A percentile compares a stretch with the other conserved stretches of the same genome.
phyloP scores from a whole-genome alignment of 2,797 vertebrate species.

The Tarsius wallacei region DNA sequence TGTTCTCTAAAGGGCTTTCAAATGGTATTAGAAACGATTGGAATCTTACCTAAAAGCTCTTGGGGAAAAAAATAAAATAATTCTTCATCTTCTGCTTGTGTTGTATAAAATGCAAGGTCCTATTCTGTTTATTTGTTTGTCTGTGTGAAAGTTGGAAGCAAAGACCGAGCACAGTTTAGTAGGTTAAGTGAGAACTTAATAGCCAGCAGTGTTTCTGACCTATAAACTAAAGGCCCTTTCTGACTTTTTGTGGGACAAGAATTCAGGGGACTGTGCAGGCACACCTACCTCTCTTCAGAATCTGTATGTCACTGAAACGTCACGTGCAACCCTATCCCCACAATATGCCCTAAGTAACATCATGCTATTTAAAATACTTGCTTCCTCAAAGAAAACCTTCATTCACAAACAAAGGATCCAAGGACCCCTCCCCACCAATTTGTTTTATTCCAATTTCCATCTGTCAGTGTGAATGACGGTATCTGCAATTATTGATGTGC shows the following conservation, averaged over 20 bases:
- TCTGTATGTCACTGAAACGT: slow-evolving; percentile 59
- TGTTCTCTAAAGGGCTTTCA: slow-evolving; percentile 90
- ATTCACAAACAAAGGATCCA: slow-evolving; percentile 53
- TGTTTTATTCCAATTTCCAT: slow-evolving; percentile 34
- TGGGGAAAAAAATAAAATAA: slow-evolving; percentile 76
- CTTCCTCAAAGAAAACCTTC: slow-evolving; percentile 43
- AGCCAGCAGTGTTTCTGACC: not conserved
- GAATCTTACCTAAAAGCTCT: slow-evolving; percentile 90
- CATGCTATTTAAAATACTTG: slow-evolving; percentile 49
- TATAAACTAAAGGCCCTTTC: not conserved
- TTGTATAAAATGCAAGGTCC: slow-evolving; percentile 80
- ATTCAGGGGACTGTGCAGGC: not conserved
- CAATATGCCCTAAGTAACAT: not conserved
- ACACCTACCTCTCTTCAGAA: not conserved
- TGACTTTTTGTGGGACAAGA: slow-evolving; percentile 38
- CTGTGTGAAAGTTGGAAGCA: slow-evolving; percentile 30
- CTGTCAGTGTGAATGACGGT: not conserved
- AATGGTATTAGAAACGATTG: slow-evolving; percentile 89
- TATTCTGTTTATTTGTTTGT: slow-evolving; percentile 84
- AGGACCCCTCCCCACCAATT: not conserved
- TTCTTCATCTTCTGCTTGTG: slow-evolving; percentile 58
- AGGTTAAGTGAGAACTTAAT: slow-evolving; percentile 64
- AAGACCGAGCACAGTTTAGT: slow-evolving; percentile 17
- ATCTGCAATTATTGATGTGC: not conserved
- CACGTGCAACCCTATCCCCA: slow-evolving; percentile 11